phyloP scores from a whole-genome alignment of 2,888 invertebrate species.

The Sinotaia quadrata region DNA sequence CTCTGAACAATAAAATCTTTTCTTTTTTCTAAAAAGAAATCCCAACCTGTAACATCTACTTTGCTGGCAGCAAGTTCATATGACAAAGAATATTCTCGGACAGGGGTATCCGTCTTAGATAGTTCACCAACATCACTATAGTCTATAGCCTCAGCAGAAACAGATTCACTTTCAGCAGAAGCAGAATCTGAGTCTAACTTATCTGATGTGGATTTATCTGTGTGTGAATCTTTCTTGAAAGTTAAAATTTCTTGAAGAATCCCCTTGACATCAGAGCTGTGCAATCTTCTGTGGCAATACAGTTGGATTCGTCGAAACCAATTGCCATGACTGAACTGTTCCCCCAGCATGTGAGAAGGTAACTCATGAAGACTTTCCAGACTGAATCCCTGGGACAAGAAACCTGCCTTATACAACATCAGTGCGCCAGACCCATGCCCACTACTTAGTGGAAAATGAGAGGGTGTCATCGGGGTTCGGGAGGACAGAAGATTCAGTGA shows the following conservation, averaged over 20 bases:
- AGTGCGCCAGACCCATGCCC: slow-evolving; percentile 21
- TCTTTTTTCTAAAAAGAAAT: slow-evolving; percentile 58
- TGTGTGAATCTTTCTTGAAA: slow-evolving; percentile 25
- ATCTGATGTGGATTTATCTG: slow-evolving; percentile 19
- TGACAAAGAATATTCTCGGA: slow-evolving; percentile 56
- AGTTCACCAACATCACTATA: slow-evolving; percentile 45
- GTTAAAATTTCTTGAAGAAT: slow-evolving; percentile 45
- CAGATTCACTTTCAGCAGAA: slow-evolving; percentile 31
- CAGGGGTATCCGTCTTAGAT: slow-evolving; percentile 45
- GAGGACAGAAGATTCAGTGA: slow-evolving; percentile 36
- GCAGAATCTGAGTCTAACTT: slow-evolving; percentile 28
- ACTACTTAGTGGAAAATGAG: slow-evolving; percentile 48
- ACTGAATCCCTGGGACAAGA: slow-evolving; percentile 41
- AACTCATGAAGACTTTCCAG: slow-evolving; percentile 45
- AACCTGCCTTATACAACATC: slow-evolving; percentile 38
- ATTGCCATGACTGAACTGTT: slow-evolving; percentile 30
- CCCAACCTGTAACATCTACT: slow-evolving; percentile 59
- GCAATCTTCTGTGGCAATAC: slow-evolving; percentile 60
- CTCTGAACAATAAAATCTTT: slow-evolving; percentile 56
- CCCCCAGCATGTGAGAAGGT: slow-evolving; percentile 25
- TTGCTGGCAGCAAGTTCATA: slow-evolving; percentile 57
- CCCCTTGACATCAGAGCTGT: slow-evolving; percentile 54
- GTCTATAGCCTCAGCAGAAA: slow-evolving; percentile 1
- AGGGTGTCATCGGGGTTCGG: slow-evolving; percentile 50
- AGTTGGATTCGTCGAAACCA: slow-evolving; percentile 62